Conservation (phyloP, 1,140 invertebrate genomes). For the Tetragnatha versicolor region DNA sequence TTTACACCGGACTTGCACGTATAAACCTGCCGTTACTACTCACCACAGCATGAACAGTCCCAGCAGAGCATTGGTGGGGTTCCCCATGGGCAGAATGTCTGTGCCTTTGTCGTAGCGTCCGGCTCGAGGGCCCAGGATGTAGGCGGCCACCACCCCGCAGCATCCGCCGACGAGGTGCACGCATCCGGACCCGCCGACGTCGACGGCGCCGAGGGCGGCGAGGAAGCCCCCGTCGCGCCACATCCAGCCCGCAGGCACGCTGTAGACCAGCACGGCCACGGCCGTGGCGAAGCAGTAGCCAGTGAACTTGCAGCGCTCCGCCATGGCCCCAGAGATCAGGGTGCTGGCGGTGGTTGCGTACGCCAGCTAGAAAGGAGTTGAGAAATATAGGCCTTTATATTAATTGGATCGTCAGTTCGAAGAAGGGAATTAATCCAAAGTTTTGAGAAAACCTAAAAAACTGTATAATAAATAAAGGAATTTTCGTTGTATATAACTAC, state of each 20-base stretch:
- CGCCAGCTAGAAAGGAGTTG: conserved; percentile 57
- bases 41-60: conserved; percentile 60
- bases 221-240: conserved; percentile 57
- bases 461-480: no score
- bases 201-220: conserved; percentile 56
- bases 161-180: conserved; percentile 64
- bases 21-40: no score
- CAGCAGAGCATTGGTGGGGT: conserved; percentile 59
- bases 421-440: no score
- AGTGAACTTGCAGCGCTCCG: conserved; percentile 58
- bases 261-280: conserved; percentile 58
- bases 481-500: no score
- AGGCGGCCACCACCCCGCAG: conserved; percentile 62
- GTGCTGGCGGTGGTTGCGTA: conserved; percentile 58
- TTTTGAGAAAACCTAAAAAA: no score
- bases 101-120: conserved; percentile 61
- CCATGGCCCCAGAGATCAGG: conserved; percentile 61
- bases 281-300: conserved; percentile 57
- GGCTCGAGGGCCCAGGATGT: conserved; percentile 62
- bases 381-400: no score
- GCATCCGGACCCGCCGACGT: conserved; percentile 58
- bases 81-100: conserved; percentile 57
- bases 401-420: no score
- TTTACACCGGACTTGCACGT: no score
- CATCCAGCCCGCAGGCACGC: conserved; percentile 59